These are phyloP conservation scores for Chesias legatella DNA, from an alignment of 2,888 invertebrate species.

Conservation along the genomic window DNA sequence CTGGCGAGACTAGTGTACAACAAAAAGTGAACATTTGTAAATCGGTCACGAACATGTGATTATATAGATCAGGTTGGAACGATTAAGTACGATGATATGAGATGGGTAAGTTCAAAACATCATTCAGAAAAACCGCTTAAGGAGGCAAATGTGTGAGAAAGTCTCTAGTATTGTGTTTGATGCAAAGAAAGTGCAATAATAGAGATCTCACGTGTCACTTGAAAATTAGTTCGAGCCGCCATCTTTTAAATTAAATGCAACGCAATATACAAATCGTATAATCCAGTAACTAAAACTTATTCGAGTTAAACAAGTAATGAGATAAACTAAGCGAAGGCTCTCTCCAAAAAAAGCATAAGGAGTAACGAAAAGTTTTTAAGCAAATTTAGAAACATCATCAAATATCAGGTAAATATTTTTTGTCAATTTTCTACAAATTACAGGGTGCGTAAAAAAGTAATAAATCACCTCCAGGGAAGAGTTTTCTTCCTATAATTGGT, in stretches of 20 bases:
- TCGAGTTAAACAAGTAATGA: conserved; percentile 30
- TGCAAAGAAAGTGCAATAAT: conserved; percentile 23
- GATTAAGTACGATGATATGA: conserved; percentile 7
- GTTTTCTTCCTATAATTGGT: conserved; percentile 13
- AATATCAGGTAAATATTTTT: conserved; percentile 34
- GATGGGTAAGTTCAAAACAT: conserved; percentile 10
- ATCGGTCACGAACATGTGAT: too few species aligned
- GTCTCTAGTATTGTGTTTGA: conserved; percentile 19
- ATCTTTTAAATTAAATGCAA: conserved; percentile 15
- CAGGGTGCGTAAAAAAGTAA: neutral
- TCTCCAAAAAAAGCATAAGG: conserved; percentile 4
- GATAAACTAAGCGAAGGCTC: conserved; percentile 18
- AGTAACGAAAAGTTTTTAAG: neutral
- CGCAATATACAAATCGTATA: conserved; percentile 30
- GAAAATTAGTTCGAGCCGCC: conserved; percentile 19
- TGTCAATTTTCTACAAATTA: conserved; percentile 1
- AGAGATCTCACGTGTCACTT: conserved; percentile 28
- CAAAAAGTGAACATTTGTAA: too few species aligned
- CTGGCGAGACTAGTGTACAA: too few species aligned
- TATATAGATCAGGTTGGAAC: neutral
- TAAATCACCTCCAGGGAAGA: conserved; percentile 40
- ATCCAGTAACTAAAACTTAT: conserved; percentile 41
- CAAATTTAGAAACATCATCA: conserved; percentile 22
- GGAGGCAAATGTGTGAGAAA: conserved; percentile 27
- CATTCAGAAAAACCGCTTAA: conserved; percentile 13